These are phyloP conservation scores for Scolanthus callimorphus DNA, from an alignment of 92 coral and sea anemone species.

Conservation along the genomic window DNA sequence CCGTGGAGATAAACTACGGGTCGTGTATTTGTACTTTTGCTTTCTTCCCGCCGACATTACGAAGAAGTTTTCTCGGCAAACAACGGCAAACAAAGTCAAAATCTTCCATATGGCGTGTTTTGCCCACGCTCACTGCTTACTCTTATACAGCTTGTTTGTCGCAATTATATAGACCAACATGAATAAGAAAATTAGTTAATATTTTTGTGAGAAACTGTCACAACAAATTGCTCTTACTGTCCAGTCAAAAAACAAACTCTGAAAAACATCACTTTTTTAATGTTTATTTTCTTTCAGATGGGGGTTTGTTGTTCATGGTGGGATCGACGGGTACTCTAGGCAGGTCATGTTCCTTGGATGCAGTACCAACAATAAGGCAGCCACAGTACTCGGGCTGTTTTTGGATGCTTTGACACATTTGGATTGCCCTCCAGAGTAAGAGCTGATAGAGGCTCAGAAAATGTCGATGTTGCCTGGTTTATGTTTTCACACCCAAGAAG, in stretches of 20 bases:
- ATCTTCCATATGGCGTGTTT: no score
- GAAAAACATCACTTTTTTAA: constrained; percentile 2
- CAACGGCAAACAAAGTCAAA: no score
- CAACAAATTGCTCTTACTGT: neutral
- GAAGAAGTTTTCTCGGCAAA: no score
- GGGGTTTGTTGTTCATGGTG: constrained; percentile 63
- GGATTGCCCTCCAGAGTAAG: constrained; percentile 62
- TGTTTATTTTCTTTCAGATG: constrained; percentile 29
- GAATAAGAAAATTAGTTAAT: neutral
- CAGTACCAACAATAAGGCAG: constrained; percentile 52
- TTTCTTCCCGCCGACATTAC: no score
- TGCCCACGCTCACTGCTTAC: no score
- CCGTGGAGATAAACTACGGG: no score
- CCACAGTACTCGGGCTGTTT: constrained; percentile 45
- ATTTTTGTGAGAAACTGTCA: constrained; percentile 1
- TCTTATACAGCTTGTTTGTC: no score
- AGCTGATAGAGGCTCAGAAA: constrained; percentile 56
- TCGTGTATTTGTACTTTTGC: no score
- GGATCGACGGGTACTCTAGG: constrained; percentile 54
- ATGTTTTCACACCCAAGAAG: constrained; percentile 36
- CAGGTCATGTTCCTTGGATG: constrained; percentile 44
- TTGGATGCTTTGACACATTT: constrained; percentile 35
- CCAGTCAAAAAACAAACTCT: neutral
- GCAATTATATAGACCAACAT: no score
- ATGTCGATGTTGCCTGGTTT: constrained; percentile 48